Base-by-base conservation (phyloP, 1,140 invertebrate genomes). In the Bombus vancouverensis region DNA sequence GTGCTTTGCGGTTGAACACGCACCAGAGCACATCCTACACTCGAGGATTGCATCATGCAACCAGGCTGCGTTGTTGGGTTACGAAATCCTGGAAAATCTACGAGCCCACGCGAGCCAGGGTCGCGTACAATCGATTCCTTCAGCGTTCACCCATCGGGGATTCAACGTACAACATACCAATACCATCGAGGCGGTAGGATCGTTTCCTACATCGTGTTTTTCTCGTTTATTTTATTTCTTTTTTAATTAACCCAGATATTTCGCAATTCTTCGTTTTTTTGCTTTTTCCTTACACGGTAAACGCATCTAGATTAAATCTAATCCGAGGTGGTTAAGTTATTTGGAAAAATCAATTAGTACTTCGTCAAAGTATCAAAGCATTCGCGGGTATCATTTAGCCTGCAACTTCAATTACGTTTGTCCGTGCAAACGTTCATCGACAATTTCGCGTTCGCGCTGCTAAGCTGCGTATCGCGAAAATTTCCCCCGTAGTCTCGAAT, bases 1-100 rank as follows among this genome's bases (percentile, higher is more conserved):
- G 77, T 78, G 76, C 72, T 62, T 71, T 81, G 87, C 81, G 78
- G 82, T 89, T 87, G 65, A 88, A 87, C 86, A 87, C 87, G 85
- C 86, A 84, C 68, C 79, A 71, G 47, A 70, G 88, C 86, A 81
- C 88, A 80, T 87, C 83, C 74, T 78, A 83, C 87, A 42, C 81
- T 72, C 85, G 81, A 37, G 62, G 85, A 91, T 92, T 92, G 91
- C 91, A 79, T 93, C 91, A 92, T 83, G 87, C 70, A 65, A 70
- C 79, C 57, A 57, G 79, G 72, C 75, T 76, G 71, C 44, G 76
- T 84, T 73, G 89, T 68, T n/a, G 70, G 83, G 81, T 92, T 91
- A 90, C 91, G 91, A 91, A 93, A 92, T 92, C 62, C 83, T 81
- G 89, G 86, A 87, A 89, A 92, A 90, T 92, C 88, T 91, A 90